These are phyloP conservation scores for Noturus placidus DNA, from an alignment of 2,113 vertebrate species.

Conservation along the genomic window DNA sequence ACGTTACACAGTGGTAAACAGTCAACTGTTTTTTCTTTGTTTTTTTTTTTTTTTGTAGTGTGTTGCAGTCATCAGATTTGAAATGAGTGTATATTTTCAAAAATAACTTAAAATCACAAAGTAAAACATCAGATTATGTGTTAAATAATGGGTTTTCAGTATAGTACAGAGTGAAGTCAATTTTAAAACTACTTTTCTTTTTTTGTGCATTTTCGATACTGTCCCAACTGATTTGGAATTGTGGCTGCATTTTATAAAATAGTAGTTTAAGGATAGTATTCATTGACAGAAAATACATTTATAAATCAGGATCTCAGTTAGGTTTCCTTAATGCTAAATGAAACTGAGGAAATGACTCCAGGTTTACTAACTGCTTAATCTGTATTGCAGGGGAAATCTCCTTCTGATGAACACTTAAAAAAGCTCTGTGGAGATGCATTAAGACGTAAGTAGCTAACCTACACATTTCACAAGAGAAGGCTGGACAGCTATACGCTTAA, in stretches of 20 bases:
- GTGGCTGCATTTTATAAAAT: not conserved
- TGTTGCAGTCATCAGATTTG: too few relatives aligned
- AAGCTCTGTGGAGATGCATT: constrained; percentile 70
- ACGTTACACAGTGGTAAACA: too few relatives aligned
- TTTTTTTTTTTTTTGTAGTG: too few relatives aligned
- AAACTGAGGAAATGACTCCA: not conserved
- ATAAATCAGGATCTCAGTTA: not conserved
- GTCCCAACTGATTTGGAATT: too few relatives aligned
- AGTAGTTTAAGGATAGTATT: not conserved
- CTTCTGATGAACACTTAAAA: constrained; percentile 73
- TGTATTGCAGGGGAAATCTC: constrained; percentile 73
- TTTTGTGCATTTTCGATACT: too few relatives aligned
- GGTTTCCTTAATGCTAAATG: not conserved
- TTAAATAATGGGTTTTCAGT: too few relatives aligned
- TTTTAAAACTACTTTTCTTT: too few relatives aligned
- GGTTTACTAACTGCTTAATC: constrained; percentile 29
- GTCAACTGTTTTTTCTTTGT: too few relatives aligned
- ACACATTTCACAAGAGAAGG: not conserved
- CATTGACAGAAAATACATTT: not conserved
- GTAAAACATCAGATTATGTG: too few relatives aligned
- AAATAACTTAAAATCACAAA: too few relatives aligned
- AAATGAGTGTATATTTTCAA: too few relatives aligned
- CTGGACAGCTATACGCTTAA: not conserved
- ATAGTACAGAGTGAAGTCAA: too few relatives aligned
- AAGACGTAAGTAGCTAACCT: constrained; percentile 65